Percentiles rank a stretch among this genome's conserved stretches.
These are phyloP conservation scores for Lamprotornis superbus DNA, from an alignment of 2,113 vertebrate species.

Conservation along the genomic window DNA sequence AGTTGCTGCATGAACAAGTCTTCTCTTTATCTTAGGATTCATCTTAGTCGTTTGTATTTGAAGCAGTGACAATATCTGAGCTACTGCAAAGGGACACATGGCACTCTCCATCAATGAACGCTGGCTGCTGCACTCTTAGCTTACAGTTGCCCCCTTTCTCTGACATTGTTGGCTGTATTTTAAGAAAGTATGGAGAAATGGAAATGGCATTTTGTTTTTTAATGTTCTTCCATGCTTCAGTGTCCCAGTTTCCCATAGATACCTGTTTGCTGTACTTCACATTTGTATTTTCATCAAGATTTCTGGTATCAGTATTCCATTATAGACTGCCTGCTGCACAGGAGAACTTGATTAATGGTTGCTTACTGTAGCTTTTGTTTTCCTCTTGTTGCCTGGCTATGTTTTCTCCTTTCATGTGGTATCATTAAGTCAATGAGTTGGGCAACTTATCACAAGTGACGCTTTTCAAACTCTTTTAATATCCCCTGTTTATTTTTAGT, in stretches of 20 bases:
- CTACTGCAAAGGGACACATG: neutral
- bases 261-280: neutral
- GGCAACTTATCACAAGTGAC: neutral
- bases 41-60: neutral
- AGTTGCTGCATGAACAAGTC: neutral
- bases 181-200: neutral
- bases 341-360: neutral
- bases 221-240: neutral
- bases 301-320: neutral
- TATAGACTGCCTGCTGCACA: neutral
- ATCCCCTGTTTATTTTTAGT: neutral
- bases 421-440: slow-evolving; percentile 9
- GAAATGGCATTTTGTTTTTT: neutral
- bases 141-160: neutral
- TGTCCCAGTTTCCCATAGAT: neutral
- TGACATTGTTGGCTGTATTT: neutral
- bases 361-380: slow-evolving; percentile 1
- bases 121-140: neutral
- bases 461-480: slow-evolving; percentile 23
- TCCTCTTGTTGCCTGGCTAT: neutral
- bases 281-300: neutral
- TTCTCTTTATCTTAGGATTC: neutral
- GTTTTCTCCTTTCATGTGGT: neutral
- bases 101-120: neutral
- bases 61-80: neutral